These are phyloP conservation scores for Solenopsis invicta DNA, from an alignment of 1,140 invertebrate species.

Conservation along the genomic window DNA sequence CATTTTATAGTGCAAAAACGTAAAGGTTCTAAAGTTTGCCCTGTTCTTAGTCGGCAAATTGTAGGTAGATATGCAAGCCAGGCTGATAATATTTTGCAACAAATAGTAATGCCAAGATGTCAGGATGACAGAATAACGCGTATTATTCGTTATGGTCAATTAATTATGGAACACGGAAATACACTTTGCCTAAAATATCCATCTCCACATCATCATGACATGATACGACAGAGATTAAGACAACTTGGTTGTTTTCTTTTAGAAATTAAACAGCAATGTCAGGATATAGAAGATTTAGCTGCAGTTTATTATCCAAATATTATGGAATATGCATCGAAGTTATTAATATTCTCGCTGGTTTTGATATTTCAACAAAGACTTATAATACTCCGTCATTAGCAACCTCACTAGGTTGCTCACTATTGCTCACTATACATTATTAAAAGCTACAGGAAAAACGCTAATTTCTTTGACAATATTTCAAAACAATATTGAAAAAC, in stretches of 20 bases:
- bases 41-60: slow-evolving; percentile 28
- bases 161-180: slow-evolving; percentile 46
- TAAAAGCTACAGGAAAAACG: slow-evolving; percentile 31
- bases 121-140: slow-evolving; percentile 42
- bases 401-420: not conserved
- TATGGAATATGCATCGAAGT: slow-evolving; percentile 49
- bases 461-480: slow-evolving; percentile 24
- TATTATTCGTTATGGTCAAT: slow-evolving; percentile 52
- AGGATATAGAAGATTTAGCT: slow-evolving; percentile 53
- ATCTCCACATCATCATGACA: slow-evolving; percentile 51
- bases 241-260: slow-evolving; percentile 59
- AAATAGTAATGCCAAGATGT: slow-evolving; percentile 50
- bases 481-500: not conserved
- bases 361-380: slow-evolving; percentile 17
- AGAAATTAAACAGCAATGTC: slow-evolving; percentile 80
- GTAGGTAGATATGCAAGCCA: slow-evolving; percentile 20
- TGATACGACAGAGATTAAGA: slow-evolving; percentile 62
- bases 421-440: no score
- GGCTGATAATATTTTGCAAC: slow-evolving; percentile 9
- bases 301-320: slow-evolving; percentile 64
- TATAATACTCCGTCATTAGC: slow-evolving; percentile 26
- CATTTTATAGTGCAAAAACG: slow-evolving; percentile 30
- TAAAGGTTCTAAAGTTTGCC: slow-evolving; percentile 17
- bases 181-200: slow-evolving; percentile 50
- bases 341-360: slow-evolving; percentile 18